Conservation (phyloP, 1,140 invertebrate species). For the Calosoma granatense region DNA sequence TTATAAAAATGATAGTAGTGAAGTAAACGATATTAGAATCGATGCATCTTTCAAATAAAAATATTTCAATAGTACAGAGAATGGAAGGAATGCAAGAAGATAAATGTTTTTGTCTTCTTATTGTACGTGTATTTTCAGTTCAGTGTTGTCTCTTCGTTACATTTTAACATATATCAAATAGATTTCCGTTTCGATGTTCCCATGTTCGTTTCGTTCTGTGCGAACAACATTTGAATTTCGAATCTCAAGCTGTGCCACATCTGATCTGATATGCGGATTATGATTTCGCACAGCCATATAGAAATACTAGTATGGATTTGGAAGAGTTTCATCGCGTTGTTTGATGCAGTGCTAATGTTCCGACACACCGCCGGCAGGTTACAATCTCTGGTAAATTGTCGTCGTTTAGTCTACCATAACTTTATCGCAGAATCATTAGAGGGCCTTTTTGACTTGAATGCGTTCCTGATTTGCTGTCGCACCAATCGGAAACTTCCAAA, state of each 20-base stretch:
- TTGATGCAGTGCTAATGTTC: too few relatives aligned
- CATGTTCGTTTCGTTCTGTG: not conserved
- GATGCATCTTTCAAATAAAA: too few relatives aligned
- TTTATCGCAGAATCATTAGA: conserved; percentile 24
- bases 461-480: conserved; percentile 23
- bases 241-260: not conserved
- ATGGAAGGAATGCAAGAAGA: too few relatives aligned
- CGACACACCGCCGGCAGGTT: not conserved
- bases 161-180: not conserved
- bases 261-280: not conserved
- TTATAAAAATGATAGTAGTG: too few relatives aligned
- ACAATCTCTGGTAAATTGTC: not conserved
- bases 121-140: too few relatives aligned
- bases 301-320: too few relatives aligned
- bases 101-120: too few relatives aligned
- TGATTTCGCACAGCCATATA: too few relatives aligned
- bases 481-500: conserved; percentile 25
- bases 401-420: conserved; percentile 17
- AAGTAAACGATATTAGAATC: too few relatives aligned
- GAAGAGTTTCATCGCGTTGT: too few relatives aligned
- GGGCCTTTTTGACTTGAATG: conserved; percentile 23
- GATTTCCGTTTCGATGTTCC: not conserved
- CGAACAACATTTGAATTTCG: not conserved
- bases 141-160: too few relatives aligned
- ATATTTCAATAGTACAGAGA: too few relatives aligned